A percentile compares a stretch with the other conserved stretches of the same genome.
These are phyloP conservation scores for Erebia epiphron DNA, from an alignment of 2,888 invertebrate genomes.

Conservation along the genomic window DNA sequence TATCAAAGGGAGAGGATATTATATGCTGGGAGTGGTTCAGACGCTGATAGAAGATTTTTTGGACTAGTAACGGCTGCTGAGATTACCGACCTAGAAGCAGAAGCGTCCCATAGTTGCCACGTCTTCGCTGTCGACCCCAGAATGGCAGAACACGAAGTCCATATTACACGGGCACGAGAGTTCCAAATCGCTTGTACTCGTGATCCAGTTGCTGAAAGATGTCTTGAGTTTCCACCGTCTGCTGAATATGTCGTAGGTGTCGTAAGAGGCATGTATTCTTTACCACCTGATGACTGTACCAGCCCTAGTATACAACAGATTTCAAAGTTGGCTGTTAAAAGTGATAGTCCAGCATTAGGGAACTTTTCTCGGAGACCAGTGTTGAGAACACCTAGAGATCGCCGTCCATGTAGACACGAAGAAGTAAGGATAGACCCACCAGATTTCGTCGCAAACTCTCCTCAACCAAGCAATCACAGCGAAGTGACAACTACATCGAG, in stretches of 20 bases:
- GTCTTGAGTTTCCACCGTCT: slow-evolving; percentile 95
- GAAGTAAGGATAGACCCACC: slow-evolving; percentile 69
- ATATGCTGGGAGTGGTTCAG: slow-evolving; percentile 94
- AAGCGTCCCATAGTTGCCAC: slow-evolving; percentile 93
- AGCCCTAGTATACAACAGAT: slow-evolving; percentile 71
- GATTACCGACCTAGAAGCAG: slow-evolving; percentile 65
- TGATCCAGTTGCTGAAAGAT: slow-evolving; percentile 89
- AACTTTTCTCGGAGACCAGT: slow-evolving; percentile 68
- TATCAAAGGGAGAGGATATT: slow-evolving; percentile 94
- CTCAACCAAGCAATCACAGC: slow-evolving; percentile 92
- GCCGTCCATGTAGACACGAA: slow-evolving; percentile 64
- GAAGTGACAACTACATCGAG: slow-evolving; percentile 92
- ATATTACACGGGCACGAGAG: slow-evolving; percentile 89
- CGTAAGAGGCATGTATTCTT: slow-evolving; percentile 88
- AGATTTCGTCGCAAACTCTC: slow-evolving; percentile 87
- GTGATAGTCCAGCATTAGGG: slow-evolving; percentile 71
- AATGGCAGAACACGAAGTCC: slow-evolving; percentile 90
- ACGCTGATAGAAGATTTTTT: slow-evolving; percentile 95
- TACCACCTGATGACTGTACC: slow-evolving; percentile 73
- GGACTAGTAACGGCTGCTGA: slow-evolving; percentile 95
- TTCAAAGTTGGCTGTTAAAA: slow-evolving; percentile 71
- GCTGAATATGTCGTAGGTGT: slow-evolving; percentile 90
- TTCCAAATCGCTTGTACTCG: slow-evolving; percentile 94
- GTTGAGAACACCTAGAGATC: slow-evolving; percentile 62
- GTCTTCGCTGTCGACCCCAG: slow-evolving; percentile 97